Base-by-base conservation (phyloP, 2,888 invertebrate genomes). In the Diploptera punctata region DNA sequence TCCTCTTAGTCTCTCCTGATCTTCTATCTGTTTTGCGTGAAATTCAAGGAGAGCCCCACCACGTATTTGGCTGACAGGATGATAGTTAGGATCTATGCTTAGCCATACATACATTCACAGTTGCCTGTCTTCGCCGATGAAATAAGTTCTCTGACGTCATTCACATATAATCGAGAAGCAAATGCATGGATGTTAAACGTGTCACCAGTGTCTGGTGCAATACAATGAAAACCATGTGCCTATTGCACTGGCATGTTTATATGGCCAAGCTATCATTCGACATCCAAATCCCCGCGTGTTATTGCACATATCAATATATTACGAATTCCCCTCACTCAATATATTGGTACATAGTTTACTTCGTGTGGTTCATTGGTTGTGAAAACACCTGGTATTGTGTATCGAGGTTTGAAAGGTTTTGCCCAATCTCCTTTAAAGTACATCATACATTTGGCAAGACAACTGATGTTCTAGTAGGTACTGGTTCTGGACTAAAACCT, bases 341-440 rank as follows among this genome's bases (percentile, higher is more conserved):
- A 3, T 79, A 78, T 0, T 79, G n/a, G n/a, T n/a, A n/a, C n/a
- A n/a, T n/a, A 79, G 5, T 78, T 73, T 0, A 80, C 79, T 0
- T 71, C 33, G 75, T 75, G n/a, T 74, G 75, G 29, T 74, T 69
- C 7, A 70, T 60, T 77, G 0, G 79, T 76, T 43, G 75, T 73
- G 77, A 84, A 84, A 3, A 71, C 70, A 9, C 78, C 81, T 2
- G 74, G 65, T 18, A 77, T 76, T 69, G 84, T 85, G 7, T 81
- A 61, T 68, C 80, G 77, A 7, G 79, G 78, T 49, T 80, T 79
- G 75, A 85, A 86, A 0, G 85, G 84, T 2, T 79, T 80, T 75
- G 82, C 81, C 86, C 86, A 86, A 60, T 81, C 81, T 1, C 82
- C 84, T 67, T 80, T 79, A 75, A 86, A 85, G 77, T 85, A 85